Evolutionary conservation across 2,797 vertebrate species (phyloP).

Genomic region (Pygocentrus nattereri): DNA sequence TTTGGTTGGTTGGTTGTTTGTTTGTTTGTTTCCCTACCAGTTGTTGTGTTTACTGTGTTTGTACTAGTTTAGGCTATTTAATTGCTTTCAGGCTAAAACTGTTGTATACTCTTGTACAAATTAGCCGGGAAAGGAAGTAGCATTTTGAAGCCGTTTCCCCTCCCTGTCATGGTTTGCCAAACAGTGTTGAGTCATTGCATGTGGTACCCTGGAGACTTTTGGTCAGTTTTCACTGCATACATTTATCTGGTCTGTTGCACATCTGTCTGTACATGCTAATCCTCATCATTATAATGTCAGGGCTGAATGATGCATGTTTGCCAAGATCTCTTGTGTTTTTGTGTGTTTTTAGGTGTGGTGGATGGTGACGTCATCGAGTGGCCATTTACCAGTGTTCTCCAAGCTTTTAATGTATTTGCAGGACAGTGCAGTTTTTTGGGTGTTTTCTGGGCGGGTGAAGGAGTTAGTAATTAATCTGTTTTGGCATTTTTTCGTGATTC

Average conservation of each 20-base stretch:
- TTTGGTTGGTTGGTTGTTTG: too few relatives aligned
- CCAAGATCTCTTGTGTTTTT: background rate
- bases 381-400: background rate
- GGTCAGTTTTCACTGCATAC: slow-evolving; percentile 62
- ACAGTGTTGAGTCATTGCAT: slow-evolving; percentile 67
- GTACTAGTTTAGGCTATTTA: background rate
- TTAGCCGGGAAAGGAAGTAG: background rate
- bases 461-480: too few relatives aligned
- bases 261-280: slow-evolving; percentile 10
- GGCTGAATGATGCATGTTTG: slow-evolving; percentile 6
- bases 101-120: background rate
- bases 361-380: background rate
- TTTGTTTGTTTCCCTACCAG: too few relatives aligned
- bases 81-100: background rate
- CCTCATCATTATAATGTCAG: background rate
- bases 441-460: too few relatives aligned
- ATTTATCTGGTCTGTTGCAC: slow-evolving; percentile 9
- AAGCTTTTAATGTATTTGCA: background rate
- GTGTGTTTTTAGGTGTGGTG: background rate
- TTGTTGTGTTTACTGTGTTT: too few relatives aligned
- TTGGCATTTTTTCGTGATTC: too few relatives aligned
- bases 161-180: slow-evolving; percentile 58
- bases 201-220: slow-evolving; percentile 65
- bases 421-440: background rate
- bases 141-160: slow-evolving; percentile 52